A percentile compares a stretch with the other conserved stretches of the same genome.
Conservation (phyloP, 2,113 vertebrate genomes). For the Athene cunicularia region DNA sequence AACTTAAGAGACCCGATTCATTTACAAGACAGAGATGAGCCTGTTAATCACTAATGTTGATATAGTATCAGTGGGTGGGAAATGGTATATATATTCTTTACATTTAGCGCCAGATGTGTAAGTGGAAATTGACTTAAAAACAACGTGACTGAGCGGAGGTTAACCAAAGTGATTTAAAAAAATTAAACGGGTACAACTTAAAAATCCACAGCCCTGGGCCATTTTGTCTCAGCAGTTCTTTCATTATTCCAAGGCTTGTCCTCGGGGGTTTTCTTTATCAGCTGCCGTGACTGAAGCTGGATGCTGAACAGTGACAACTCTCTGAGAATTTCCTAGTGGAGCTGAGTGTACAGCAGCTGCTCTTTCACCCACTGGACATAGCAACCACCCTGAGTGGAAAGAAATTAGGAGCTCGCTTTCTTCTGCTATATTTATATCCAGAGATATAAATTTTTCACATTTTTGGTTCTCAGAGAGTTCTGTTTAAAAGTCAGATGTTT, state of each 20-base stretch:
- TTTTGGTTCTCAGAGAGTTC: not conserved
- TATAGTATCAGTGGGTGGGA: not conserved
- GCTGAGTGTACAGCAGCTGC: not conserved
- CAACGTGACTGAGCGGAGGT: not conserved
- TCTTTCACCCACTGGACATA: not conserved
- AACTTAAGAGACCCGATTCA: not conserved
- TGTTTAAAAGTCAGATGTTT: not conserved
- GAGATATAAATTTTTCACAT: not conserved
- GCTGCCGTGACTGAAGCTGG: not conserved
- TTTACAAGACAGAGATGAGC: not conserved
- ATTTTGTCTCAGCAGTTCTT: not conserved
- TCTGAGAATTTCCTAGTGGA: not conserved
- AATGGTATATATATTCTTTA: not conserved
- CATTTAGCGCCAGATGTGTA: not conserved
- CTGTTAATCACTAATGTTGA: not conserved
- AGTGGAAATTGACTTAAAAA: not conserved
- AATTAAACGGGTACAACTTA: not conserved
- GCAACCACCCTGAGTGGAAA: fast-evolving
- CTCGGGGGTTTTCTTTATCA: not conserved
- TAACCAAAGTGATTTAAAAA: constrained; percentile 15
- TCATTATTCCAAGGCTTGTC: not conserved
- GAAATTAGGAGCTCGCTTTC: not conserved
- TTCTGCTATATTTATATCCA: not conserved
- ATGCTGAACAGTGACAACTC: not conserved
- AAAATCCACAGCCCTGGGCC: not conserved